phyloP scores from a whole-genome alignment of 2,888 invertebrate genomes.

The Drosophila conformis region DNA sequence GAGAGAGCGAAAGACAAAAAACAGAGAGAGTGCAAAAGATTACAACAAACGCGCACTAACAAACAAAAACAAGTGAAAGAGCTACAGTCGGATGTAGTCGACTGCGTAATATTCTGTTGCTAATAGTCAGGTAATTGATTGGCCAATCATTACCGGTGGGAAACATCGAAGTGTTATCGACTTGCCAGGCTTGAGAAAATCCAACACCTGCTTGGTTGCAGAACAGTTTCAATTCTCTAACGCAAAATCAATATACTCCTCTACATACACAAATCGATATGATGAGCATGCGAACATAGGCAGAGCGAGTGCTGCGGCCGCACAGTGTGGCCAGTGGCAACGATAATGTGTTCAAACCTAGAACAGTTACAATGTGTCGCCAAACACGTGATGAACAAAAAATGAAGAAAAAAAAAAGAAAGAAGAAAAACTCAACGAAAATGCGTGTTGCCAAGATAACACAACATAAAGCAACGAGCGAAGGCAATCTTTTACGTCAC shows the following conservation, averaged over 20 bases:
- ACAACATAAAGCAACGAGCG: conserved; percentile 42
- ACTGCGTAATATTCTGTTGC: background rate
- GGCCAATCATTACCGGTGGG: background rate
- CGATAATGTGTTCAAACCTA: conserved; percentile 25
- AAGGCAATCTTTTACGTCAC: conserved; percentile 74
- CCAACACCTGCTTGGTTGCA: background rate
- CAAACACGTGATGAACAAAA: conserved; percentile 64
- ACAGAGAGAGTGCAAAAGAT: conserved; percentile 42
- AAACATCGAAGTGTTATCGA: background rate
- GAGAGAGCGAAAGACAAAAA: conserved; percentile 11
- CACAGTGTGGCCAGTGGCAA: conserved; percentile 53
- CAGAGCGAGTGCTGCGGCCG: conserved; percentile 27
- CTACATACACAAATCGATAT: background rate
- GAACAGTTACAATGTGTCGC: conserved; percentile 30
- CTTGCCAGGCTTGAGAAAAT: background rate
- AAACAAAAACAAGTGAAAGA: background rate
- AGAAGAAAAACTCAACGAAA: conserved; percentile 22
- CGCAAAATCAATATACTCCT: background rate
- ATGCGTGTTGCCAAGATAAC: conserved; percentile 56
- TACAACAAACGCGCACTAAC: conserved; percentile 20
- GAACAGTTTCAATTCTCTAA: background rate
- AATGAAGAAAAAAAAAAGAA: background rate
- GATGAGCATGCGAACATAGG: background rate
- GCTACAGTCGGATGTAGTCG: background rate
- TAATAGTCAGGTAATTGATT: background rate